phyloP scores from a whole-genome alignment of 2,113 vertebrate species.

The Myocastor coypus region DNA sequence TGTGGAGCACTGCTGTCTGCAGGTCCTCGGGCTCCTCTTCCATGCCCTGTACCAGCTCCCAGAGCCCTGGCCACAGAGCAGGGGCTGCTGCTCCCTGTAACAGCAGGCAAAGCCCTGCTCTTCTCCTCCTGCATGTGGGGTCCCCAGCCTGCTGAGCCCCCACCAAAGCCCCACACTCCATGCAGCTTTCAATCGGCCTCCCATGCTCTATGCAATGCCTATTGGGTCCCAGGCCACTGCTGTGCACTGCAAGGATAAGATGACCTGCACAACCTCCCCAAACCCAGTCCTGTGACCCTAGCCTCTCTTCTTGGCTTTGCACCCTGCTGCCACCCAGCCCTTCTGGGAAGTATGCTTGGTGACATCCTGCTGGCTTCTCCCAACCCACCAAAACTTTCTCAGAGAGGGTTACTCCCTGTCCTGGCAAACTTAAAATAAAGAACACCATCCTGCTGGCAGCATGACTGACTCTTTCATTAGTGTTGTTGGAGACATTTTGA shows the following conservation, averaged over 20 bases:
- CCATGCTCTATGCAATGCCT: background rate
- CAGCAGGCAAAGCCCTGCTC: background rate
- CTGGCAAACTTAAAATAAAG: background rate
- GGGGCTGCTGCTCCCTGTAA: background rate
- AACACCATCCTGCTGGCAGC: too few relatives aligned
- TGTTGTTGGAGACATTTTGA: background rate
- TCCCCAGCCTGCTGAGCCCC: background rate
- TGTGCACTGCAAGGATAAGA: background rate
- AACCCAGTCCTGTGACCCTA: background rate
- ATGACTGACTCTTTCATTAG: background rate
- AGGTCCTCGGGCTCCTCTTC: background rate
- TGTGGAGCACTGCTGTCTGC: background rate
- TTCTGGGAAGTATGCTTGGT: background rate
- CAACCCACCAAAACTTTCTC: background rate
- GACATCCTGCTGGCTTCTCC: background rate
- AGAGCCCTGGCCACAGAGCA: too few relatives aligned
- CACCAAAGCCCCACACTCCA: too few relatives aligned
- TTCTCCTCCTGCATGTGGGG: too few relatives aligned
- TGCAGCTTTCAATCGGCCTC: too few relatives aligned
- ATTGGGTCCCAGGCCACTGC: background rate
- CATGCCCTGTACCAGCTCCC: background rate
- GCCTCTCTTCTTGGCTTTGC: background rate
- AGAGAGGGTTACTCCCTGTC: background rate
- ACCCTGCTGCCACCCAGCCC: too few relatives aligned
- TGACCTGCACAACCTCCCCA: rapidly evolving